phyloP scores from a whole-genome alignment of 2,113 vertebrate species.

The Cacatua alba region DNA sequence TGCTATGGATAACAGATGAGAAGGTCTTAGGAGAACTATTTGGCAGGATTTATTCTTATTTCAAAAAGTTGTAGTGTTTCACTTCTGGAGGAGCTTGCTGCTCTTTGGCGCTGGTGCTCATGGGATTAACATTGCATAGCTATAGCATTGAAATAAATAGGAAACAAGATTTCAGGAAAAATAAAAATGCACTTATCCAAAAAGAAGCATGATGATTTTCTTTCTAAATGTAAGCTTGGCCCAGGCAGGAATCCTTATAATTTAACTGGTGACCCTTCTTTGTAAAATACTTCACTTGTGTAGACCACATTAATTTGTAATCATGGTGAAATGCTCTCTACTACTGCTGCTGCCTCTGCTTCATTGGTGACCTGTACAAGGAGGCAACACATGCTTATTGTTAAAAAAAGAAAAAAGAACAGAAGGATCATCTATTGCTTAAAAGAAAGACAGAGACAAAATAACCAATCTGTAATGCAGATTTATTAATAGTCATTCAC shows the following conservation, averaged over 20 bases:
- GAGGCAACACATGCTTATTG: slow-evolving; percentile 41
- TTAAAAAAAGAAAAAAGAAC: slow-evolving; percentile 6
- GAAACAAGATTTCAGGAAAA: neutral
- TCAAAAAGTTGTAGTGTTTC: neutral
- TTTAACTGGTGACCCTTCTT: neutral
- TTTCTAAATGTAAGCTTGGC: neutral
- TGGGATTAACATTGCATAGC: neutral
- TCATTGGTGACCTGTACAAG: slow-evolving; percentile 15
- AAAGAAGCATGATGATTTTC: neutral
- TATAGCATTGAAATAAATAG: neutral
- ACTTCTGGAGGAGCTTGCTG: neutral
- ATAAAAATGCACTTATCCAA: neutral
- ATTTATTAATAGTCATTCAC: slow-evolving; percentile 82
- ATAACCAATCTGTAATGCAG: slow-evolving; percentile 75
- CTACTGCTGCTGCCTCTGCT: neutral
- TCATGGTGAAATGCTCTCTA: neutral
- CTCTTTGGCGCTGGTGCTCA: neutral
- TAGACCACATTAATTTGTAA: neutral
- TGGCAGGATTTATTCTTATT: neutral
- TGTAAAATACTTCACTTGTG: neutral
- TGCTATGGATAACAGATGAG: neutral
- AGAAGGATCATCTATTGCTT: slow-evolving; percentile 41
- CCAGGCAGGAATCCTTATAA: neutral
- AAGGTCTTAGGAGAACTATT: neutral
- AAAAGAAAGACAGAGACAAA: slow-evolving; percentile 74